Percentiles rank a stretch among this genome's conserved stretches.
These are phyloP conservation scores for Bombus huntii DNA, from an alignment of 1,140 invertebrate species.

Conservation along the genomic window DNA sequence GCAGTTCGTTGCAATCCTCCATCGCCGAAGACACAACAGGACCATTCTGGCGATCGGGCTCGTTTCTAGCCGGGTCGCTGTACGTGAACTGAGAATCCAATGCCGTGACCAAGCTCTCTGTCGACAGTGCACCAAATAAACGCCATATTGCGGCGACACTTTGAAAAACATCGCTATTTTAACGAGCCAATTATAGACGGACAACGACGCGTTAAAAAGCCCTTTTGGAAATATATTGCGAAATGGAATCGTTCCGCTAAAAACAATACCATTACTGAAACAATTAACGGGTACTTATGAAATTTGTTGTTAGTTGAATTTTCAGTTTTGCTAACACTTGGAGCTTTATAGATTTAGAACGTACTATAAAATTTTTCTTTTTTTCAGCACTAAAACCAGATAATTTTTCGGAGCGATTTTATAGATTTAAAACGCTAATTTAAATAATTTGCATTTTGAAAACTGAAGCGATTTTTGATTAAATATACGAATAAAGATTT, in stretches of 20 bases:
- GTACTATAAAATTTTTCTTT: no score
- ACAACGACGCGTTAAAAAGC: background rate
- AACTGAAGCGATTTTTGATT: background rate
- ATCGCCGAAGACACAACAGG: slow-evolving; percentile 50
- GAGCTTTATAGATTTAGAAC: no score
- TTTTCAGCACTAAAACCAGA: background rate
- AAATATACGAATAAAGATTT: background rate
- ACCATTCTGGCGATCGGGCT: slow-evolving; percentile 50
- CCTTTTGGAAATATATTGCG: background rate
- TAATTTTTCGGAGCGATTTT: background rate
- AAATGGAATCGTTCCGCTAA: background rate
- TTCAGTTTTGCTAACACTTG: background rate
- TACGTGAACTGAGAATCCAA: slow-evolving; percentile 64
- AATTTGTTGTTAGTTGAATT: background rate
- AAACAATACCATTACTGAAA: background rate
- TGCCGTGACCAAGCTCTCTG: slow-evolving; percentile 58
- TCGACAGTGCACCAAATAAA: slow-evolving; percentile 37
- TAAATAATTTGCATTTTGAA: background rate
- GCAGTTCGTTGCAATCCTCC: slow-evolving; percentile 78
- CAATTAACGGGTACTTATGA: background rate
- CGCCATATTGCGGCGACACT: slow-evolving; percentile 23
- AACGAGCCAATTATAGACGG: slow-evolving; percentile 44
- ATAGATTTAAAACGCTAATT: background rate
- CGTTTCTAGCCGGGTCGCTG: slow-evolving; percentile 31
- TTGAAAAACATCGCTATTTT: slow-evolving; percentile 35